Percentiles rank a stretch among this genome's conserved stretches.
Conservation (phyloP, 2,888 invertebrate species). For the Teinopalpus imperialis region DNA sequence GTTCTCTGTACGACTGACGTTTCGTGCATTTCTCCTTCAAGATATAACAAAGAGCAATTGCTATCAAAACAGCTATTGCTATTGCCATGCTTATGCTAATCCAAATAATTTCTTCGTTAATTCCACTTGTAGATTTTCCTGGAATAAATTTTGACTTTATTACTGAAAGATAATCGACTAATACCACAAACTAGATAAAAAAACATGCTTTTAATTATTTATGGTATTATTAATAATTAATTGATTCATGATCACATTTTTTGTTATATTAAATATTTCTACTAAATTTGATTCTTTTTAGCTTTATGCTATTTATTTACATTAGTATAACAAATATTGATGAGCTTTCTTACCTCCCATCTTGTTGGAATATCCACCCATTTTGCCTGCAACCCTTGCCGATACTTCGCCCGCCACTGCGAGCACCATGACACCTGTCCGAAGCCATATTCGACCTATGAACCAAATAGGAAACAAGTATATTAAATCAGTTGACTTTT, state of each 20-base stretch:
- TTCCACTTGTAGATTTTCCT: slow-evolving; percentile 91
- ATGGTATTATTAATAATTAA: too few relatives aligned
- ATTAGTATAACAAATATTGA: too few relatives aligned
- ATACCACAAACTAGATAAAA: too few relatives aligned
- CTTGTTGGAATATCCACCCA: slow-evolving; percentile 88
- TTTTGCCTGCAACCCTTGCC: slow-evolving; percentile 90
- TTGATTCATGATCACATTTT: too few relatives aligned
- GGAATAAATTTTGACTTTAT: too few relatives aligned
- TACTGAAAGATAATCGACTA: too few relatives aligned
- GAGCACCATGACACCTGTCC: slow-evolving; percentile 57
- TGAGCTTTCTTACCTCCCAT: slow-evolving; percentile 84
- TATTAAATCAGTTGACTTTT: too few relatives aligned
- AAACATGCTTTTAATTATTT: too few relatives aligned
- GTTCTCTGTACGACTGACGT: slow-evolving; percentile 86
- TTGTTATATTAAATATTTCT: too few relatives aligned
- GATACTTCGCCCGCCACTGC: slow-evolving; percentile 78
- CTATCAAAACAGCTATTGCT: slow-evolving; percentile 90
- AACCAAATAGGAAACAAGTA: too few relatives aligned
- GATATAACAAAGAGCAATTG: slow-evolving; percentile 91
- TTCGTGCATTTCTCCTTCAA: slow-evolving; percentile 91
- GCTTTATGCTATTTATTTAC: too few relatives aligned
- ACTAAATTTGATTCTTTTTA: too few relatives aligned
- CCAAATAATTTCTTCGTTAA: slow-evolving; percentile 95
- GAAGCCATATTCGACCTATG: slow-evolving; percentile 53
- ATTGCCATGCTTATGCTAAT: slow-evolving; percentile 94